Conservation (phyloP, 2,888 invertebrate species). For the Mythimna pallens region DNA sequence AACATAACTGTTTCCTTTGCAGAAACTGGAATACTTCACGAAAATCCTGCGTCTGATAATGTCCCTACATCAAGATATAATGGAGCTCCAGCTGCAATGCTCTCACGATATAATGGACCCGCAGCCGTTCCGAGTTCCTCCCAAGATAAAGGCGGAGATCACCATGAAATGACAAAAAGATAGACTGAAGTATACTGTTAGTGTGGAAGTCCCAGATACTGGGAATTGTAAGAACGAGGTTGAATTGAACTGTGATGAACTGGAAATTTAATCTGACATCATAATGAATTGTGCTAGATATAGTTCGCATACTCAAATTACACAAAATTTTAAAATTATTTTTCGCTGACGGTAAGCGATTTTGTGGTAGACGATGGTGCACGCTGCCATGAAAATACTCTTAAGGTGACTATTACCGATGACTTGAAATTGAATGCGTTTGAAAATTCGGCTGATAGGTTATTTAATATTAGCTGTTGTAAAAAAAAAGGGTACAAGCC, state of each 20-base stretch:
- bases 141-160: constrained; percentile 84
- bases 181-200: constrained; percentile 69
- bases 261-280: constrained; percentile 42
- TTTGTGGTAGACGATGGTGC: not conserved
- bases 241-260: constrained; percentile 52
- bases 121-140: constrained; percentile 74
- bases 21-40: constrained; percentile 87
- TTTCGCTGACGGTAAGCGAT: not conserved
- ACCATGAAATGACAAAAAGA: constrained; percentile 83
- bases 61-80: constrained; percentile 85
- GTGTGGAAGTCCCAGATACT: constrained; percentile 66
- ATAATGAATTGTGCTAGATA: not conserved
- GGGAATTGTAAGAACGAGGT: constrained; percentile 25
- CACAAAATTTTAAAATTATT: not conserved
- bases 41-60: constrained; percentile 86
- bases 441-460: not conserved
- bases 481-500: constrained; percentile 23
- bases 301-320: not conserved
- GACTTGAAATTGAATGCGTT: not conserved
- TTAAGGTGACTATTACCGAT: not conserved
- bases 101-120: constrained; percentile 64
- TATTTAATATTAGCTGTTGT: constrained; percentile 39
- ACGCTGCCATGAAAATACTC: not conserved
- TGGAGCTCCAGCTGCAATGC: constrained; percentile 83
- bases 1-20: constrained; percentile 62